Evolutionary conservation across 2,113 vertebrate genomes (phyloP).

Genomic region (Orycteropus afer): DNA sequence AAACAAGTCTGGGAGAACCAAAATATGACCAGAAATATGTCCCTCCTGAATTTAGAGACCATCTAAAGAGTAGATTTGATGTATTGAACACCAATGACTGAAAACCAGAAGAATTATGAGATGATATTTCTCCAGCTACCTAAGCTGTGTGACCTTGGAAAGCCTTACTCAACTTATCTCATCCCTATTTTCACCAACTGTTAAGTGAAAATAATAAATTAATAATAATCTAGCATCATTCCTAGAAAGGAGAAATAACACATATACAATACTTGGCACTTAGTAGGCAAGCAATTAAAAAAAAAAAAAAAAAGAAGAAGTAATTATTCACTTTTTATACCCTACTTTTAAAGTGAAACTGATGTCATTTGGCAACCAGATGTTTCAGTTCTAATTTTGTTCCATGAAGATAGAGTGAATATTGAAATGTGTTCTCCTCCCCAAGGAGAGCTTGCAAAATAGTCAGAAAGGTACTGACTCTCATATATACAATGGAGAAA

Average conservation of each 20-base stretch:
- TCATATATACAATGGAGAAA: background rate
- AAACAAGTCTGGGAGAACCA: no score
- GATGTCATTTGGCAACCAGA: background rate
- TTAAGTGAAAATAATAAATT: background rate
- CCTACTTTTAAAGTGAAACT: background rate
- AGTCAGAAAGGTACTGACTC: background rate
- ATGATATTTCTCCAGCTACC: background rate
- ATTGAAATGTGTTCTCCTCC: background rate
- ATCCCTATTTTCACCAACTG: background rate
- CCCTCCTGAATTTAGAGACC: no score
- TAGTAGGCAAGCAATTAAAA: background rate
- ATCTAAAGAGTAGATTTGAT: no score
- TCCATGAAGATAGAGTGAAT: background rate
- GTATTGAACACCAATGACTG: no score
- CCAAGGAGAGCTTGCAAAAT: background rate
- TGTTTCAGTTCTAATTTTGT: conserved; percentile 10
- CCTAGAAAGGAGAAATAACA: background rate
- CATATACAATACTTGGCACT: background rate
- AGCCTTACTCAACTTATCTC: background rate
- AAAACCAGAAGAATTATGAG: no score
- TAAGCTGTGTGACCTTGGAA: background rate
- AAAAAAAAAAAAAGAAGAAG: no score
- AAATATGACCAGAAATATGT: no score
- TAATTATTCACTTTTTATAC: background rate
- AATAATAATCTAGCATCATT: background rate